phyloP scores from a whole-genome alignment of 2,113 vertebrate species.

The Cyrtonyx montezumae region DNA sequence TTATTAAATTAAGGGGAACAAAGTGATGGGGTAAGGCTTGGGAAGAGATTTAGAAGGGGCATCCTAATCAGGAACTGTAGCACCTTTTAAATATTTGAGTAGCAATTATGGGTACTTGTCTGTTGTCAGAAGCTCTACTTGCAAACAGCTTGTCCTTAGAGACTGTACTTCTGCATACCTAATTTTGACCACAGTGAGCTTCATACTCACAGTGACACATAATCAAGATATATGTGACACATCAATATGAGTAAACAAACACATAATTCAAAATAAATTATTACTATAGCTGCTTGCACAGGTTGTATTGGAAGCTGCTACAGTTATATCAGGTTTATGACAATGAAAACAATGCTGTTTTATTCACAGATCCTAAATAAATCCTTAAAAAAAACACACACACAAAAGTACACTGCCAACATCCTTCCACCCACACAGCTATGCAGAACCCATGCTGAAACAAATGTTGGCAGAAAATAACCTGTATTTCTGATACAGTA shows the following conservation, averaged over 20 bases:
- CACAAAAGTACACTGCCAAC: neutral
- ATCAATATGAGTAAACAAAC: conserved; percentile 57
- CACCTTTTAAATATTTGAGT: neutral
- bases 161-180: neutral
- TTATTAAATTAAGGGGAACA: neutral
- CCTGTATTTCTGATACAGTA: neutral
- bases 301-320: neutral
- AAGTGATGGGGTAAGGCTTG: neutral
- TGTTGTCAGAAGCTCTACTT: neutral
- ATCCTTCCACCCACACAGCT: conserved; percentile 3
- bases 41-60: neutral
- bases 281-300: neutral
- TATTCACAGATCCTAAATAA: conserved; percentile 15
- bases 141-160: neutral
- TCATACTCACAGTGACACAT: conserved; percentile 30
- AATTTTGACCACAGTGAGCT: conserved; percentile 37
- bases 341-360: conserved; percentile 38
- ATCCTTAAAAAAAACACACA: neutral
- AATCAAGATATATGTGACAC: conserved; percentile 53
- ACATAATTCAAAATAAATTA: conserved; percentile 66
- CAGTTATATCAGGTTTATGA: neutral
- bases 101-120: neutral
- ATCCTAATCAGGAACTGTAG: neutral
- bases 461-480: neutral
- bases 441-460: conserved; percentile 11